These are phyloP conservation scores for Propithecus perrieri DNA, from an alignment of 2,797 vertebrate genomes.

Conservation along the genomic window DNA sequence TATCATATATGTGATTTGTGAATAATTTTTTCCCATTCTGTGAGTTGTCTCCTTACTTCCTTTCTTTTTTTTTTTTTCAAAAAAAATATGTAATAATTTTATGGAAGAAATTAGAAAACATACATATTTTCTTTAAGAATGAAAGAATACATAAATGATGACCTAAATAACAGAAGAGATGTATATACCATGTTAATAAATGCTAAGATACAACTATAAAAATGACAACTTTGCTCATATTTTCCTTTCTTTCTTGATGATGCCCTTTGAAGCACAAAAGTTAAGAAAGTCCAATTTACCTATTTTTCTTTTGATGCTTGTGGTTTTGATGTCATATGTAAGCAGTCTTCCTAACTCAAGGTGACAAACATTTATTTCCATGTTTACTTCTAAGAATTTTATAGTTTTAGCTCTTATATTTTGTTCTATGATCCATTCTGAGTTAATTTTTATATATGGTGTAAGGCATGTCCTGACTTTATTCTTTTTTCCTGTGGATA, in stretches of 20 bases:
- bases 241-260: neutral
- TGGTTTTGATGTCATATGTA: neutral
- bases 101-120: neutral
- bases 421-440: neutral
- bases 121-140: neutral
- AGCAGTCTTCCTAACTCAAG: neutral
- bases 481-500: neutral
- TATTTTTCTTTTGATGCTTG: neutral
- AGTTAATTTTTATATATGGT: neutral
- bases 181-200: neutral
- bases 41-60: neutral
- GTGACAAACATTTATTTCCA: neutral
- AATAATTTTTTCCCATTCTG: neutral
- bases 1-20: neutral
- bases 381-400: constrained; percentile 1
- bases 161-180: neutral
- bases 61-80: neutral
- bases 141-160: neutral
- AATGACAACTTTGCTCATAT: neutral
- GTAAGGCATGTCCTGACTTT: neutral
- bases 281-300: neutral
- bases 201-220: neutral
- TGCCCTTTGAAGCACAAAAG: neutral
- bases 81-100: neutral
- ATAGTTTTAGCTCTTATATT: neutral